Conservation (phyloP, 2,888 invertebrate species). For the Perizoma affinitatum region DNA sequence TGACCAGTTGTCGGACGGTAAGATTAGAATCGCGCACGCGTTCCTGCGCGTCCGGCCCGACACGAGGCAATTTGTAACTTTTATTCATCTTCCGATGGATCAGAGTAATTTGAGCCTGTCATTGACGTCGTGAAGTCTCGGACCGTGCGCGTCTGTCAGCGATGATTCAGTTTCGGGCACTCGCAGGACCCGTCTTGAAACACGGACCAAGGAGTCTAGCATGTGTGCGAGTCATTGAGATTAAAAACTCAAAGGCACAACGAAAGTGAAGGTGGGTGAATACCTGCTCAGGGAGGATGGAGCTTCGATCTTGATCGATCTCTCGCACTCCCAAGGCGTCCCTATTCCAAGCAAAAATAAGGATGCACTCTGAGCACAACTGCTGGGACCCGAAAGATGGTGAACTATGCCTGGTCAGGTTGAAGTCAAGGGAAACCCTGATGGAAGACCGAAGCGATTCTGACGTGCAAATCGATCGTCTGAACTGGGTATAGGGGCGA, state of each 20-base stretch:
- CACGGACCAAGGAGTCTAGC: too few species aligned
- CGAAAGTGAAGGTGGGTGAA: slow-evolving; percentile 83
- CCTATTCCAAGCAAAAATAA: slow-evolving; percentile 69
- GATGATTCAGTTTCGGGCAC: too few species aligned
- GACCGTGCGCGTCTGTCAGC: slow-evolving; percentile 60
- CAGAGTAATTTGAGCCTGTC: slow-evolving; percentile 38
- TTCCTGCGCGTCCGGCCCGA: slow-evolving; percentile 31
- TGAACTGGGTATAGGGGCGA: too few species aligned
- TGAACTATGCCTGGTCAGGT: too few species aligned
- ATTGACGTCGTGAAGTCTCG: slow-evolving; percentile 53
- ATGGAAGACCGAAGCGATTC: too few species aligned
- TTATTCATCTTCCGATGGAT: neutral
- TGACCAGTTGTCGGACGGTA: slow-evolving; percentile 1
- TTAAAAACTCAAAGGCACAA: slow-evolving; percentile 85
- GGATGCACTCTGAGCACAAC: slow-evolving; percentile 86
- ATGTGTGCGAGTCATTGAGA: slow-evolving; percentile 69
- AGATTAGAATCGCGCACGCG: slow-evolving; percentile 1
- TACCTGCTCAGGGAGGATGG: slow-evolving; percentile 70
- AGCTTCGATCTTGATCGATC: slow-evolving; percentile 59
- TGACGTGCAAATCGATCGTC: too few species aligned
- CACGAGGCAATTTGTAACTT: slow-evolving; percentile 23
- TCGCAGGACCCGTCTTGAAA: too few species aligned
- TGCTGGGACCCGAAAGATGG: slow-evolving; percentile 56
- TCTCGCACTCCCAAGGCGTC: slow-evolving; percentile 85
- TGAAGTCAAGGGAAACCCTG: too few species aligned